phyloP scores from a whole-genome alignment of 1,140 invertebrate species.

The Laupala kohalensis region DNA sequence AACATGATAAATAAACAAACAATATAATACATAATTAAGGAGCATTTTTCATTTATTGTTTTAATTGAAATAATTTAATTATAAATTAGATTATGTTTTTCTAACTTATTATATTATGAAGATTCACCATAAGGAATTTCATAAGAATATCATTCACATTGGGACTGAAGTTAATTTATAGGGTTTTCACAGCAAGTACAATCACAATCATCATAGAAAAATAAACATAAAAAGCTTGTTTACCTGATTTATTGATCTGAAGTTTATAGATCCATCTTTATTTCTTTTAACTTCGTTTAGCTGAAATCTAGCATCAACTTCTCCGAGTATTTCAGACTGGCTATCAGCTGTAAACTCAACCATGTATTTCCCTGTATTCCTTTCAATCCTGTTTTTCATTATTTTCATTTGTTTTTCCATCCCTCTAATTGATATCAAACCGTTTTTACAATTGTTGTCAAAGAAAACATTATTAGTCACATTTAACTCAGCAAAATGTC shows the following conservation, averaged over 20 bases:
- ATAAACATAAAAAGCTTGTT: too few species aligned
- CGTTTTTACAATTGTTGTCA: constrained; percentile 68
- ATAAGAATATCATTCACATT: too few species aligned
- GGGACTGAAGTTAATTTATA: too few species aligned
- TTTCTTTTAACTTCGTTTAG: constrained; percentile 71
- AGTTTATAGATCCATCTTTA: constrained; percentile 19
- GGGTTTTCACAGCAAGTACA: too few species aligned
- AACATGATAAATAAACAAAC: too few species aligned
- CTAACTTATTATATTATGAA: too few species aligned
- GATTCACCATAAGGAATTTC: too few species aligned
- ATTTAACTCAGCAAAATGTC: constrained; percentile 70
- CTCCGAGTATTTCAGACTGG: constrained; percentile 83
- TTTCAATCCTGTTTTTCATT: constrained; percentile 56
- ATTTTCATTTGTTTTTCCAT: constrained; percentile 93
- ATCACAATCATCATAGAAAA: too few species aligned
- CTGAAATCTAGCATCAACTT: constrained; percentile 63
- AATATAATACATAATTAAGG: too few species aligned
- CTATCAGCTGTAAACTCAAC: constrained; percentile 81
- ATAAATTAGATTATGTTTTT: too few species aligned
- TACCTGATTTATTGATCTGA: constrained; percentile 21
- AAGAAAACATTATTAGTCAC: constrained; percentile 75
- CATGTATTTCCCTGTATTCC: constrained; percentile 74
- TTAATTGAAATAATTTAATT: too few species aligned
- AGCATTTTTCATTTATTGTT: too few species aligned
- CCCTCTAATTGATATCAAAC: constrained; percentile 74